Base-by-base conservation (phyloP, 1,140 invertebrate genomes). In the Drosophila grimshawi region DNA sequence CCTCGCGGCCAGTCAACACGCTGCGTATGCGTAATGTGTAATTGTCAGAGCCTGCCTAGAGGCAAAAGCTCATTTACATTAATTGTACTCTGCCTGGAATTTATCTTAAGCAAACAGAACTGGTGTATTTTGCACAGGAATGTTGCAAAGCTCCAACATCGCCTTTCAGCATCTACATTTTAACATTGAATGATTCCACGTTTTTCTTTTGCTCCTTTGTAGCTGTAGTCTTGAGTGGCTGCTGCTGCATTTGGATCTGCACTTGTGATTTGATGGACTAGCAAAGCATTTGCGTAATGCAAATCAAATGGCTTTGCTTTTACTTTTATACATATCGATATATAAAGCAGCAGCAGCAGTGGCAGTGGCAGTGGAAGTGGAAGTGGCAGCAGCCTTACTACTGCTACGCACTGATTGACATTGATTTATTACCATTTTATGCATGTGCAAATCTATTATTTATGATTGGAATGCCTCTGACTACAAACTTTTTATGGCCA, bases 1-100 rank as follows among this genome's bases (percentile, higher is more conserved):
- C 6, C 37, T 4, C 43, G 7, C 3, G 62, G 19, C 66, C 27
- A 30, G 30, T 19, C 57, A 48, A 7, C 55, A 64, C 52, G 52
- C 48, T 37, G 71, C 71, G 65, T 76, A 70, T 79, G 59, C 56
- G 35, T 55, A 76, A 78, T 69, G 35, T 48, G 43, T 19, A 76
- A 60, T 57, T 63, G 46, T 10, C 29, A 30, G 5, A 27, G 41
- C 30, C 37, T 6, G 2, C 30, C 41, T 32, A 2, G 5, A 5
- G 33, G 33, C 29, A 5, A n/a, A 41, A 69, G 43, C 65, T 69
- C 51, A 74, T 69, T 68, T 70, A 27, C 45, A 52, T 75, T 82
- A 75, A 82, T 81, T 69, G 74, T 19, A 19, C 10, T 8, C 4
- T 39, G 57, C 43, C 51, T 66, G 41, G 63, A 49, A 57, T 49